Evolutionary conservation across 1,140 invertebrate genomes (phyloP).

Genomic region (Cardiocondyla obscurior): DNA sequence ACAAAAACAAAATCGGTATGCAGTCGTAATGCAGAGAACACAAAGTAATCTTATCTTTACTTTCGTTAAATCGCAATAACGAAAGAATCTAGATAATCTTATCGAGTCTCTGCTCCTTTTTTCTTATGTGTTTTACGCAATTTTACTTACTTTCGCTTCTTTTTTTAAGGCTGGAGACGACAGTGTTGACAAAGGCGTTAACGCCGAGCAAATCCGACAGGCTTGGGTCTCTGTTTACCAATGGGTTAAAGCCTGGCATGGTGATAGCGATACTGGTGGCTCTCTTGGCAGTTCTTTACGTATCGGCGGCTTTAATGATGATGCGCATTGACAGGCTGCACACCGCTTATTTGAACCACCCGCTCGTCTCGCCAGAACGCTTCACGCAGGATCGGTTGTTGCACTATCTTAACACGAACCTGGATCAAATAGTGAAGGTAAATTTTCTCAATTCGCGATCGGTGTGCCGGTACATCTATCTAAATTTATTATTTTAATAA

Average conservation of each 20-base stretch:
- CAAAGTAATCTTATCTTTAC: background rate
- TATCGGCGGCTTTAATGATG: constrained; percentile 82
- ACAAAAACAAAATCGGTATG: background rate
- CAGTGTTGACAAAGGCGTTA: constrained; percentile 34
- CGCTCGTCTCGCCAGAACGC: constrained; percentile 78
- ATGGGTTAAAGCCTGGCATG: constrained; percentile 70
- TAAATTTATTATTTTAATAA: background rate
- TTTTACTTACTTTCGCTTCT: background rate
- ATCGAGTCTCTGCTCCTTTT: background rate
- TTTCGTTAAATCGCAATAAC: background rate
- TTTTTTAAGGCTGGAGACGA: constrained; percentile 49
- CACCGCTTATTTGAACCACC: constrained; percentile 81
- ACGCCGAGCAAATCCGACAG: constrained; percentile 27
- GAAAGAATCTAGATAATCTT: background rate
- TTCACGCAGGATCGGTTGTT: constrained; percentile 80
- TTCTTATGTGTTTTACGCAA: background rate
- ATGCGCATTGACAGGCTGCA: constrained; percentile 80
- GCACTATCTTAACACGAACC: constrained; percentile 80
- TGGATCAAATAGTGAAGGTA: constrained; percentile 82
- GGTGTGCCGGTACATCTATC: background rate
- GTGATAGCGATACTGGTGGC: constrained; percentile 74
- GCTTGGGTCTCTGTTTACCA: constrained; percentile 58
- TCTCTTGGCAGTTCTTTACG: constrained; percentile 76
- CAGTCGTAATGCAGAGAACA: background rate
- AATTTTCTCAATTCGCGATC: background rate